Evolutionary conservation across 64 coral and sea anemone species (phyloP).

Genomic region (Actinia tenebrosa): DNA sequence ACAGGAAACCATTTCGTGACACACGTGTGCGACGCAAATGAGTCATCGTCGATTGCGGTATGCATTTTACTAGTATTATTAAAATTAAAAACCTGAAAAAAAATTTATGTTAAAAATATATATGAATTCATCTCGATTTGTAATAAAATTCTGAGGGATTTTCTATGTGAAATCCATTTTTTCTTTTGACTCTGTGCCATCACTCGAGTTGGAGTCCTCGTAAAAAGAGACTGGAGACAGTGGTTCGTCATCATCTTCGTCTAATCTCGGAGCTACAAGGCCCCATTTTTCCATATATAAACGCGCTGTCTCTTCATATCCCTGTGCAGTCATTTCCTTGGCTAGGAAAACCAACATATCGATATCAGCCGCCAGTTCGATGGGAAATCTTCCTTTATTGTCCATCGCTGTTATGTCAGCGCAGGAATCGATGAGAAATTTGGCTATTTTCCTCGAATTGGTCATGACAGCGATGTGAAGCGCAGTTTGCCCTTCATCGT

Average conservation of each 20-base stretch:
- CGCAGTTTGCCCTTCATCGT: constrained; percentile 36
- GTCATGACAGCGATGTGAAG: constrained; percentile 33
- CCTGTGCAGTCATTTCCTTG: constrained; percentile 31
- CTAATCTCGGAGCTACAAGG: neutral
- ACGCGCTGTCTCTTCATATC: constrained; percentile 39
- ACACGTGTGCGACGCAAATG: neutral
- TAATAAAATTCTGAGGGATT: neutral
- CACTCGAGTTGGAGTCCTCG: constrained; percentile 21
- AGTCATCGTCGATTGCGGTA: too few relatives aligned
- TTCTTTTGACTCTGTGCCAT: constrained; percentile 1
- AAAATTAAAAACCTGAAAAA: neutral
- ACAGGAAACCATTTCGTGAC: neutral
- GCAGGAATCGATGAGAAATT: constrained; percentile 47
- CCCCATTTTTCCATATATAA: constrained; percentile 60
- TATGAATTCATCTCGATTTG: neutral
- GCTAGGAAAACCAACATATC: constrained; percentile 51
- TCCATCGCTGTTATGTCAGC: constrained; percentile 41
- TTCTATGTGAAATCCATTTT: constrained; percentile 18
- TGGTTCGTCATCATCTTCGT: constrained; percentile 20
- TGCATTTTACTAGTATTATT: neutral
- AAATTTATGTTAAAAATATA: neutral
- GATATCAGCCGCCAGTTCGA: constrained; percentile 30
- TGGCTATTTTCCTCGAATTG: constrained; percentile 28
- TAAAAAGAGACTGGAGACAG: constrained; percentile 24
- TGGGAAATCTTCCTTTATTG: constrained; percentile 36